Evolutionary conservation across 2,797 vertebrate genomes (phyloP), one percentile per base, ranked within the genome.

Genomic region (Phoeniculus purpureus): DNA sequence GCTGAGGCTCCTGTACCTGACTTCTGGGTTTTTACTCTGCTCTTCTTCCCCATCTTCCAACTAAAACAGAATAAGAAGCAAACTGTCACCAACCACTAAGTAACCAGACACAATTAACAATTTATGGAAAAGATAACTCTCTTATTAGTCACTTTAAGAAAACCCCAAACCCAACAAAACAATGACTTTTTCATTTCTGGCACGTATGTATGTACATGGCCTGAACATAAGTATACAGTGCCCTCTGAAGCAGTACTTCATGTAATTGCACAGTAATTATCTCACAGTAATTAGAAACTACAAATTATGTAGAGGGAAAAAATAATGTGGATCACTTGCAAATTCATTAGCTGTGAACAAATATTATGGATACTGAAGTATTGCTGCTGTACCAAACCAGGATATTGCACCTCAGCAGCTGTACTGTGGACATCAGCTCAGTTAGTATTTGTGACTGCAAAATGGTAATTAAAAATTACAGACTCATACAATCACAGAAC

Each of bases 31-130:
- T 99, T 99, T 7, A 99, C 98, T 96, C 99, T 94, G 97, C 99
- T 99, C 97, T 99, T 99, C 97, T 99, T 99, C 95, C 99, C 99
- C 99, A 99, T 99, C 96, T 97, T 98, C 95, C 92, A 94, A 95
- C 97, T 98, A 88, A 29, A 95, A 85, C 56, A 90, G 72, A 89
- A 52, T 78, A 87, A 96, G 34, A 26, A 93, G 62, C 50, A 87
- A 51, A 83, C 8, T 21, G 32, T 94, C 65, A 94, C 18, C 27
- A 78, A 64, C 66, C 43, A 89, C 43, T 72, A 77, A 85, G 75
- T 79, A 92, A 92, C 21, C 74, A 90, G 88, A 79, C 15, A 48
- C 19, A 68, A 1, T 61, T 43, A 58, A 85, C 12, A 15, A 37
- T 8, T 13, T 86, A 86, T 3, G 37, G 6, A 58, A 21, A 70